phyloP scores from a whole-genome alignment of 2,888 invertebrate species.

The Leucophora obtusa region DNA sequence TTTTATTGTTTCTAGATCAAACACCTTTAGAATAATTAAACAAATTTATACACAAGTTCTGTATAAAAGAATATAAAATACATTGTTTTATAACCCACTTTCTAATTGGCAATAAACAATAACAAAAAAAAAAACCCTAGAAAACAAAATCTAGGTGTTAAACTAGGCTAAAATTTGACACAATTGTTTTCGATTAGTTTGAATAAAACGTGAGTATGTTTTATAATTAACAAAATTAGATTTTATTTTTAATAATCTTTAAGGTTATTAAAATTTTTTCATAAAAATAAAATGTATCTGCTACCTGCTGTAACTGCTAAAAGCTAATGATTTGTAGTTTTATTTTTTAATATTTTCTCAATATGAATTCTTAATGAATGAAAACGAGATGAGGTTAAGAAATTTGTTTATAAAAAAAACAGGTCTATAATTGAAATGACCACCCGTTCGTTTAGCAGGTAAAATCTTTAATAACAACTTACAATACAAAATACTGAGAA shows the following conservation, averaged over 20 bases:
- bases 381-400: slow-evolving; percentile 52
- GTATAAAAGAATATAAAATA: slow-evolving; percentile 10
- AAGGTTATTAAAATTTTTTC: not conserved
- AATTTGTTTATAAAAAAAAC: slow-evolving; percentile 38
- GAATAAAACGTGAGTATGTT: slow-evolving; percentile 60
- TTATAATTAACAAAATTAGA: not conserved
- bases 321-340: not conserved
- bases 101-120: slow-evolving; percentile 56
- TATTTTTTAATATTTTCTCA: not conserved
- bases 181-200: slow-evolving; percentile 30
- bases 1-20: slow-evolving; percentile 44
- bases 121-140: slow-evolving; percentile 28
- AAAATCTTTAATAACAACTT: slow-evolving; percentile 49
- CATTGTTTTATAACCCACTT: slow-evolving; percentile 51
- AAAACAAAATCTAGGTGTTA: not conserved
- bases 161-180: slow-evolving; percentile 43
- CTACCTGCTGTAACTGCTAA: not conserved
- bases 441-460: slow-evolving; percentile 62
- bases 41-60: not conserved
- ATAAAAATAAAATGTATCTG: not conserved
- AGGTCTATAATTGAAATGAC: slow-evolving; percentile 61
- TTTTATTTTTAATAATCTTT: not conserved
- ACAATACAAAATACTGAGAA: not conserved
- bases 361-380: slow-evolving; percentile 62
- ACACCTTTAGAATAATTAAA: slow-evolving; percentile 52